phyloP scores from a whole-genome alignment of 2,888 invertebrate species.

The Apodemia zela region DNA sequence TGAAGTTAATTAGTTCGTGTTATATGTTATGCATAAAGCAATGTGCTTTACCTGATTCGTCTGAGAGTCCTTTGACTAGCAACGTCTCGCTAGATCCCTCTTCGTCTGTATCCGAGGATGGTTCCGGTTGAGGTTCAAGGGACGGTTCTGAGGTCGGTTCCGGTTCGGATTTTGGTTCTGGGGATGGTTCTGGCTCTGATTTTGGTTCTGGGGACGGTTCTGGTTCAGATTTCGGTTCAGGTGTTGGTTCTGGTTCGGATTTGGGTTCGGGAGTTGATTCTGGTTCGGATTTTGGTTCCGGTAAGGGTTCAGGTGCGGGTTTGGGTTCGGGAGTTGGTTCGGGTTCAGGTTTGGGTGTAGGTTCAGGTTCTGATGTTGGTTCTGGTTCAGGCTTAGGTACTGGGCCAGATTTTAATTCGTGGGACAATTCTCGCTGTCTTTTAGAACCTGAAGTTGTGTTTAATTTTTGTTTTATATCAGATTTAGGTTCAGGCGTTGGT shows the following conservation, averaged over 20 bases:
- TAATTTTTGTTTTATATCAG: background rate
- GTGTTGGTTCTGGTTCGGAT: constrained; percentile 47
- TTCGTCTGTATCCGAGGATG: constrained; percentile 40
- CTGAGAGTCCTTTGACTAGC: constrained; percentile 74
- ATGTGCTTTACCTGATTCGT: constrained; percentile 68
- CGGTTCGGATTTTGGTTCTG: constrained; percentile 52
- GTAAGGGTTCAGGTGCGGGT: constrained; percentile 48
- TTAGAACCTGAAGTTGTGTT: constrained; percentile 1
- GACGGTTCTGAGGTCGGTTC: constrained; percentile 48
- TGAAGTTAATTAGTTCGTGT: constrained; percentile 3
- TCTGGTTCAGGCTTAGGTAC: constrained; percentile 49
- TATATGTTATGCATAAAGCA: constrained; percentile 37
- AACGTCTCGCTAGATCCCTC: constrained; percentile 72
- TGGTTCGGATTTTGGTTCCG: constrained; percentile 51
- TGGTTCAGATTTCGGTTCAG: constrained; percentile 62
- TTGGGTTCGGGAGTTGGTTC: constrained; percentile 54
- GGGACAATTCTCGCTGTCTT: constrained; percentile 37
- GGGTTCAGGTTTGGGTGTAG: constrained; percentile 55
- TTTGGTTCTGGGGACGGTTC: constrained; percentile 56
- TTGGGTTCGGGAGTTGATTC: constrained; percentile 56
- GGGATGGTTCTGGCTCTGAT: constrained; percentile 55
- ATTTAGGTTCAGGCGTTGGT: constrained; percentile 18
- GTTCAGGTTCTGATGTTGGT: constrained; percentile 62
- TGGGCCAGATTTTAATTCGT: constrained; percentile 29
- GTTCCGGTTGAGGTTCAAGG: constrained; percentile 47